Evolutionary conservation across 2,113 vertebrate genomes (phyloP).

Genomic region (Ginglymostoma cirratum): DNA sequence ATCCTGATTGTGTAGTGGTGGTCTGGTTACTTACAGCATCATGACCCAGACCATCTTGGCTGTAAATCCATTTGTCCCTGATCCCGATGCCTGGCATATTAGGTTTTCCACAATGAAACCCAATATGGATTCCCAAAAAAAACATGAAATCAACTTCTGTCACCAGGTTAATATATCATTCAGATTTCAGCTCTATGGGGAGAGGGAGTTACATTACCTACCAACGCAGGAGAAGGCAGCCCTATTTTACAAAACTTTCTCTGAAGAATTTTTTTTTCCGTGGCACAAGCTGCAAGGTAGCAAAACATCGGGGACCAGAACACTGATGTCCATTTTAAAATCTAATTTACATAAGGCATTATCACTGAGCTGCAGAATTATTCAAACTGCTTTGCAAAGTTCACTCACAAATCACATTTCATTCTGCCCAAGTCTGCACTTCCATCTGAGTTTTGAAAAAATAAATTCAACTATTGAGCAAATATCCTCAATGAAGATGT

Average conservation of each 20-base stretch:
- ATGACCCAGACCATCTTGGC: neutral
- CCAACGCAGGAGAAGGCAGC: neutral
- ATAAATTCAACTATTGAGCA: conserved; percentile 34
- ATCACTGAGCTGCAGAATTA: conserved; percentile 2
- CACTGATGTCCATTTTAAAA: conserved; percentile 13
- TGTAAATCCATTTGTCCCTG: neutral
- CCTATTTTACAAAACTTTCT: conserved; percentile 17
- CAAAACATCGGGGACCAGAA: neutral
- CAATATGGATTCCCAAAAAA: neutral
- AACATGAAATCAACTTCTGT: neutral
- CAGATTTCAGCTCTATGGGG: neutral
- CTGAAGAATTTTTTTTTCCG: neutral
- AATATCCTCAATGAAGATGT: conserved; percentile 31
- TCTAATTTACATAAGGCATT: conserved; percentile 13
- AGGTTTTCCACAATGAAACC: neutral
- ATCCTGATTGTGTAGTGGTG: neutral
- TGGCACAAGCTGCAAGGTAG: neutral
- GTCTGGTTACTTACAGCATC: neutral
- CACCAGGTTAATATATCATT: neutral
- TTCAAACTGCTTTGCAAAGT: conserved; percentile 32
- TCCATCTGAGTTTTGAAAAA: conserved; percentile 27
- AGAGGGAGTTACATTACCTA: neutral
- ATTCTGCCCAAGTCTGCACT: conserved; percentile 33
- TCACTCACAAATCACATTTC: conserved; percentile 24
- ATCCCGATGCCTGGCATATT: neutral